Evolutionary conservation across 2,797 vertebrate genomes (phyloP).

Genomic region (Microchirus variegatus): DNA sequence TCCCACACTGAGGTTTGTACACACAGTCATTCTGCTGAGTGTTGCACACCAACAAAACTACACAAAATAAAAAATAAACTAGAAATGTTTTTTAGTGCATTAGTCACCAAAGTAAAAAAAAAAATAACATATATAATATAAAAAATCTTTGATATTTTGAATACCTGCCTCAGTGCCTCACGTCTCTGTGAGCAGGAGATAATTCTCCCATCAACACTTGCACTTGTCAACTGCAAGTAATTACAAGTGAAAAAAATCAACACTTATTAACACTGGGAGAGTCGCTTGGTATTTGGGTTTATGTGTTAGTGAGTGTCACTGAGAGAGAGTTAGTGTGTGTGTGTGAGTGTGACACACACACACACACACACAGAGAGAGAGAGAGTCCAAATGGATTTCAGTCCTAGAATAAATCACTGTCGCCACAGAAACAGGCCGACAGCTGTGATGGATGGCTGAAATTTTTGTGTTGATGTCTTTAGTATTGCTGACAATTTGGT

Average conservation of each 20-base stretch:
- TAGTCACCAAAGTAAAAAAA: conserved; percentile 19
- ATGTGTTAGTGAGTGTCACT: conserved; percentile 44
- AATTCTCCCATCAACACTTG: conserved; percentile 64
- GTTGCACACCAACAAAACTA: conserved; percentile 20
- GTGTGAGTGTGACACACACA: not conserved
- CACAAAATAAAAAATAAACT: conserved; percentile 17
- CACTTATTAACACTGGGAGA: conserved; percentile 59
- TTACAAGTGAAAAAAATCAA: conserved; percentile 55
- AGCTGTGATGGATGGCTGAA: conserved; percentile 86
- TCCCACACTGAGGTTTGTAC: conserved; percentile 14
- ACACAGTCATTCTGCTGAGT: conserved; percentile 20
- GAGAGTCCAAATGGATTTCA: conserved; percentile 81
- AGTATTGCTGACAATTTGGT: conserved; percentile 87
- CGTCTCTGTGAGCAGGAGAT: conserved; percentile 57
- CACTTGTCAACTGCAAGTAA: conserved; percentile 60
- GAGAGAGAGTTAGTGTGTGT: conserved; percentile 28
- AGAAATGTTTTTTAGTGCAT: too few relatives aligned
- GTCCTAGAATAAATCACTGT: conserved; percentile 86
- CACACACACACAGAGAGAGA: conserved; percentile 26
- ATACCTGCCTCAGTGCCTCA: conserved; percentile 51
- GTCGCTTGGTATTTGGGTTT: conserved; percentile 51
- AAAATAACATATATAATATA: conserved; percentile 35
- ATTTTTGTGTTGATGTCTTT: conserved; percentile 87
- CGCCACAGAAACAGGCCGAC: conserved; percentile 81
- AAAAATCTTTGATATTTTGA: conserved; percentile 50